phyloP scores from a whole-genome alignment of 2,888 invertebrate species.

The Andrena bucephala region DNA sequence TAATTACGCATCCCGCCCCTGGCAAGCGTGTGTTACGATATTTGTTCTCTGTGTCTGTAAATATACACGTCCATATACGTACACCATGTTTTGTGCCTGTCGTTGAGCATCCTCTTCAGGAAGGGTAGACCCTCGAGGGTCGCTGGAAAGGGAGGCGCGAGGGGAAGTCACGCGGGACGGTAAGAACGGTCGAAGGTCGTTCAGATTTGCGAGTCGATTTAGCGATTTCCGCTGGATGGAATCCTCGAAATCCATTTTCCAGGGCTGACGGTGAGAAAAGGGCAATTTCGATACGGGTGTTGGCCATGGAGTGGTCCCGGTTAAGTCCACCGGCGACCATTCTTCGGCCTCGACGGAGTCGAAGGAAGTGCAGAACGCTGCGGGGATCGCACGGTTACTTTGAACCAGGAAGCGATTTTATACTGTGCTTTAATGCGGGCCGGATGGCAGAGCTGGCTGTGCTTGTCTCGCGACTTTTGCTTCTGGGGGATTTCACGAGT shows the following conservation, averaged over 20 bases:
- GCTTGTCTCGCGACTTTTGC: constrained; percentile 24
- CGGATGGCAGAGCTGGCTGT: background rate
- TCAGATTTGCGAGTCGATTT: constrained; percentile 44
- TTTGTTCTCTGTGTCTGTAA: constrained; percentile 64
- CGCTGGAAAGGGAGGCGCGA: constrained; percentile 8
- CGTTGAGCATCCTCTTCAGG: constrained; percentile 33
- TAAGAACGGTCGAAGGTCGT: constrained; percentile 53
- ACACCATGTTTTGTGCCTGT: constrained; percentile 41
- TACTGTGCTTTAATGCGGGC: background rate
- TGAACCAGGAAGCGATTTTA: constrained; percentile 23
- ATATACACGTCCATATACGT: constrained; percentile 48
- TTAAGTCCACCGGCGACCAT: constrained; percentile 13
- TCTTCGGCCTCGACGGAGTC: constrained; percentile 22
- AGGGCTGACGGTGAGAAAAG: constrained; percentile 12
- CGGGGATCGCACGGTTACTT: constrained; percentile 51
- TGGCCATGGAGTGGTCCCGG: constrained; percentile 18
- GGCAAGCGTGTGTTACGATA: constrained; percentile 71
- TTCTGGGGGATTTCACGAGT: background rate
- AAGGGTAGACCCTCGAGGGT: background rate
- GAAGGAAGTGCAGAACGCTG: constrained; percentile 4
- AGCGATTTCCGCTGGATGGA: constrained; percentile 22
- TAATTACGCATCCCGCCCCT: constrained; percentile 63
- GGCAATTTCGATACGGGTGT: constrained; percentile 22
- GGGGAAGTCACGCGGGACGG: constrained; percentile 22
- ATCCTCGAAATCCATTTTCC: constrained; percentile 32